Evolutionary conservation across 1,140 invertebrate genomes (phyloP).

Genomic region (Sycobia sp.): DNA sequence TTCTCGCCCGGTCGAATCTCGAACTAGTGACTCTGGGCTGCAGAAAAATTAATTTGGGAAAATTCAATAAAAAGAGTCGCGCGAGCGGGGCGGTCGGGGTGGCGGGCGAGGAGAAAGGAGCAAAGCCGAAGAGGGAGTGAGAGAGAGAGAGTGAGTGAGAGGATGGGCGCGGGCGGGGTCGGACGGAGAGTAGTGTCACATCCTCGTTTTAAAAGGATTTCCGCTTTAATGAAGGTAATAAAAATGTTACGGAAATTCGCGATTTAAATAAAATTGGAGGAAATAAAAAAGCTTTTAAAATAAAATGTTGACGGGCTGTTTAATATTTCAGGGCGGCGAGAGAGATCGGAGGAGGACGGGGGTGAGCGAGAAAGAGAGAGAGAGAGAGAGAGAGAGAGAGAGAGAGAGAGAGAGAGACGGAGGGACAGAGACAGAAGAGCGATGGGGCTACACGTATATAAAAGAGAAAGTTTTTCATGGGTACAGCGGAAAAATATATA

Average conservation of each 20-base stretch:
- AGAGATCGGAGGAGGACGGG: too few species aligned
- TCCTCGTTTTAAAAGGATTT: slow-evolving; percentile 28
- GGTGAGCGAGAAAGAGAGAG: slow-evolving; percentile 34
- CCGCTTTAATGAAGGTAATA: slow-evolving; percentile 28
- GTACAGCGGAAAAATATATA: slow-evolving; percentile 14
- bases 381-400: slow-evolving; percentile 27
- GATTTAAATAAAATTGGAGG: slow-evolving; percentile 29
- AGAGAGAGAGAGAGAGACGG: slow-evolving; percentile 15
- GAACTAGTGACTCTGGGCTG: too few species aligned
- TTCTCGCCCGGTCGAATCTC: too few species aligned
- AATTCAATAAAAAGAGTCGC: slow-evolving; percentile 1
- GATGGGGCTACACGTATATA: not conserved
- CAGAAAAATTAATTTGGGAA: too few species aligned
- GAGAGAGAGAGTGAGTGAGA: not conserved
- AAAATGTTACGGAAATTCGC: slow-evolving; percentile 25
- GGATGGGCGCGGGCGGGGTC: not conserved
- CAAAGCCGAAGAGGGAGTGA: slow-evolving; percentile 2
- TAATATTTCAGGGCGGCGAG: slow-evolving; percentile 18
- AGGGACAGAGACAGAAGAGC: slow-evolving; percentile 1
- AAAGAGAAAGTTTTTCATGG: slow-evolving; percentile 19
- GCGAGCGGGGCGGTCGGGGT: not conserved
- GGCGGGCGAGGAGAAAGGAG: not conserved
- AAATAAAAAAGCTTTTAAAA: slow-evolving; percentile 34
- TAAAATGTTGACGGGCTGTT: slow-evolving; percentile 30
- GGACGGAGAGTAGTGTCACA: not conserved